phyloP scores from a whole-genome alignment of 2,888 invertebrate genomes.

The Cephus pygmeus region DNA sequence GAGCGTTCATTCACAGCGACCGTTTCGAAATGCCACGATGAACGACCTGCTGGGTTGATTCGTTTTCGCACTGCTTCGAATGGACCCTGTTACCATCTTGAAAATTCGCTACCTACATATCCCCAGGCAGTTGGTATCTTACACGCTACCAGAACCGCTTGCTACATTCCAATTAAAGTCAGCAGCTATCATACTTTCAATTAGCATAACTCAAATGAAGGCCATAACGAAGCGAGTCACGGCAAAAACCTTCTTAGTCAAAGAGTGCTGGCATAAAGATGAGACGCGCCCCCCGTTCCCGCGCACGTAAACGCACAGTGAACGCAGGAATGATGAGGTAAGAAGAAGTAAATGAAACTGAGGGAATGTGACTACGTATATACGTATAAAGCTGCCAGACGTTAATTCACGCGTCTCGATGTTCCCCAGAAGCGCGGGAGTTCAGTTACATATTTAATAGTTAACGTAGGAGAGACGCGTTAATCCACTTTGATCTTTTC shows the following conservation, averaged over 20 bases:
- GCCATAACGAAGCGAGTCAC: slow-evolving; percentile 41
- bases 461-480: neutral
- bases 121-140: neutral
- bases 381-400: neutral
- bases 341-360: slow-evolving; percentile 50
- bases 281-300: slow-evolving; percentile 11
- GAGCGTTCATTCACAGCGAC: neutral
- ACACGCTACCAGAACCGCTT: slow-evolving; percentile 5
- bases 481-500: neutral
- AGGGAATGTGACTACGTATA: slow-evolving; percentile 13
- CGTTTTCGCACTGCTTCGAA: neutral
- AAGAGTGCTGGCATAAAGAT: slow-evolving; percentile 40
- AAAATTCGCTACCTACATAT: neutral
- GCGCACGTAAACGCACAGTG: slow-evolving; percentile 2
- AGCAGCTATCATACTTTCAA: slow-evolving; percentile 53
- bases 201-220: slow-evolving; percentile 58
- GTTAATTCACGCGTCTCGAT: slow-evolving; percentile 18
- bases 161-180: slow-evolving; percentile 50
- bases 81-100: neutral
- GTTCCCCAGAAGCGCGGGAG: neutral
- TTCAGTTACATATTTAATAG: neutral
- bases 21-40: neutral
- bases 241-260: slow-evolving; percentile 47
- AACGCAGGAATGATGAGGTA: slow-evolving; percentile 33
- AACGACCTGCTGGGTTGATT: neutral